These are phyloP conservation scores for Plestiodon gilberti DNA, from an alignment of 2,113 vertebrate species.

Conservation along the genomic window DNA sequence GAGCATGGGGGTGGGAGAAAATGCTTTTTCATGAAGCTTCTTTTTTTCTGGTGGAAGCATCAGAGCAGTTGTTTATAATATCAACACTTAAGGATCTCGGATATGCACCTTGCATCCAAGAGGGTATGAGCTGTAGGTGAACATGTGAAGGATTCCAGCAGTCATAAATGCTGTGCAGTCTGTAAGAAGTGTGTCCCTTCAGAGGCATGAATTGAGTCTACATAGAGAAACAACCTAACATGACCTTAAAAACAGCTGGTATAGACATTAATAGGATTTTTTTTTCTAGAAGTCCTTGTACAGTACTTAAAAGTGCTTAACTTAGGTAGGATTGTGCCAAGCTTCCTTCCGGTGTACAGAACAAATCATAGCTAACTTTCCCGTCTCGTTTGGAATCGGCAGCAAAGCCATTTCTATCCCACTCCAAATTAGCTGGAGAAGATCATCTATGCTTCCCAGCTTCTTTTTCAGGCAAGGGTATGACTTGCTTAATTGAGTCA, in stretches of 20 bases:
- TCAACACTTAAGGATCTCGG: background rate
- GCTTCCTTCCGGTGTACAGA: background rate
- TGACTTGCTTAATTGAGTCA: background rate
- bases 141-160: background rate
- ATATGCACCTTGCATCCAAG: background rate
- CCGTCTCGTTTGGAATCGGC: background rate
- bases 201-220: background rate
- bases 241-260: background rate
- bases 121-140: background rate
- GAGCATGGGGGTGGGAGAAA: background rate
- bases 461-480: background rate
- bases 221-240: background rate
- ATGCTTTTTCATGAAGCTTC: background rate
- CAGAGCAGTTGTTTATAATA: slow-evolving; percentile 5
- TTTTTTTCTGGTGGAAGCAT: background rate
- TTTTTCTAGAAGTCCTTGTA: background rate
- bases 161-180: background rate
- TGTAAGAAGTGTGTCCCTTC: background rate
- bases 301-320: background rate
- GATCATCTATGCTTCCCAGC: background rate
- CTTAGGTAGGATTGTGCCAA: background rate
- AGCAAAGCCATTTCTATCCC: background rate
- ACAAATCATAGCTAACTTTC: background rate
- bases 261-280: background rate
- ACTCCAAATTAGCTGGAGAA: background rate